phyloP scores from a whole-genome alignment of 2,797 vertebrate genomes.

The Lophius americanus region DNA sequence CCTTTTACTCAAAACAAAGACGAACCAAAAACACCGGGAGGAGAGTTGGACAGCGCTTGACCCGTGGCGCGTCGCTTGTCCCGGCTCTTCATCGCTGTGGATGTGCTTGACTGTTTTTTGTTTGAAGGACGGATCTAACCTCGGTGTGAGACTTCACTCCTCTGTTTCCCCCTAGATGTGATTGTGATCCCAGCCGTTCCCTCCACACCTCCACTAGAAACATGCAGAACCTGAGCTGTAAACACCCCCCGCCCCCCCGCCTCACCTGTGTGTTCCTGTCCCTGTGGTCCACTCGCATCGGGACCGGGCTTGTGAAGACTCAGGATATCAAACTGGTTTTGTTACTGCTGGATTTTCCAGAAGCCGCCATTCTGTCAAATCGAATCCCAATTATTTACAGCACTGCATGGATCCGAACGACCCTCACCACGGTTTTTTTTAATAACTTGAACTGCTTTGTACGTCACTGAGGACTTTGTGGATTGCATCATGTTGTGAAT shows the following conservation, averaged over 20 bases:
- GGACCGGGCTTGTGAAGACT: conserved; percentile 68
- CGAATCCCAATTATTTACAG: conserved; percentile 16
- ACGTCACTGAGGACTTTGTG: conserved; percentile 69
- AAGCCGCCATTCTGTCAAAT: conserved; percentile 44
- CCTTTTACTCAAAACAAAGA: conserved; percentile 65
- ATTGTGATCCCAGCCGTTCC: conserved; percentile 3
- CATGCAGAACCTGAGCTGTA: conserved; percentile 23
- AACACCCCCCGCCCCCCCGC: conserved; percentile 8
- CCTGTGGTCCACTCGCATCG: conserved; percentile 44
- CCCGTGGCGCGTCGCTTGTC: conserved; percentile 31
- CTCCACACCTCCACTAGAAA: conserved; percentile 4
- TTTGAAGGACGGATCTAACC: conserved; percentile 45
- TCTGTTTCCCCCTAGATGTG: conserved; percentile 1
- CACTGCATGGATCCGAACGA: conserved; percentile 48
- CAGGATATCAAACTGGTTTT: conserved; percentile 61
- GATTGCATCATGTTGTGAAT: conserved; percentile 77
- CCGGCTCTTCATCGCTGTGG: conserved; percentile 19
- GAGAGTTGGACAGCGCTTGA: conserved; percentile 62
- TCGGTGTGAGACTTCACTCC: conserved; percentile 49
- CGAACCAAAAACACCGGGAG: conserved; percentile 73
- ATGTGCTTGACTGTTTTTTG: conserved; percentile 15
- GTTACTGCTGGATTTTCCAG: conserved; percentile 33
- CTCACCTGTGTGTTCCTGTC: conserved; percentile 26
- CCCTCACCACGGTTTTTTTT: conserved; percentile 41
- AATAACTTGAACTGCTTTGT: conserved; percentile 57